phyloP scores from a whole-genome alignment of 2,113 vertebrate species.

The Telmatochromis bifrenatus region DNA sequence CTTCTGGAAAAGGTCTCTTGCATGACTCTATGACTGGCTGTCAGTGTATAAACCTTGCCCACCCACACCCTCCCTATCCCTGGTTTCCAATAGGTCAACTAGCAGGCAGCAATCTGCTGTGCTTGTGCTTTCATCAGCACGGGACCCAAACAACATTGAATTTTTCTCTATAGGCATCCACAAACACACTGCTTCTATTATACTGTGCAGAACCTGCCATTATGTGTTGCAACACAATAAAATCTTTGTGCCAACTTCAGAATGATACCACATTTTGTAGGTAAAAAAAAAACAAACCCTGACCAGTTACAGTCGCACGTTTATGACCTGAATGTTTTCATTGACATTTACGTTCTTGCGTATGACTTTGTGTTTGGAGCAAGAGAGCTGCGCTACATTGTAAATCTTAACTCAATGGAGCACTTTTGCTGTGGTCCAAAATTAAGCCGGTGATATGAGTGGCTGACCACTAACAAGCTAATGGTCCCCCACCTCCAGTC shows the following conservation, averaged over 20 bases:
- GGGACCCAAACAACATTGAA: conserved; percentile 56
- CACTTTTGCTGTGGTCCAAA: not conserved
- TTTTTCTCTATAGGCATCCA: conserved; percentile 54
- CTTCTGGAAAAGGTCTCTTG: conserved; percentile 51
- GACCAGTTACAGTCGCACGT: not conserved
- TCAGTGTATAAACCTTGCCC: conserved; percentile 28
- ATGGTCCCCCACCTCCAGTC: not conserved
- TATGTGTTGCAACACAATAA: conserved; percentile 55
- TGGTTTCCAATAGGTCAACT: conserved; percentile 57
- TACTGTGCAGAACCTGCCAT: conserved; percentile 43
- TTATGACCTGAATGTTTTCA: not conserved
- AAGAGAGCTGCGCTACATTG: not conserved
- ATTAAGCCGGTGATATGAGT: conserved; percentile 15
- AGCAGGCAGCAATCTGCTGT: conserved; percentile 63
- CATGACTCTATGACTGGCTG: conserved; percentile 63
- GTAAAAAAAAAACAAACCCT: not conserved
- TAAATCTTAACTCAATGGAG: not conserved
- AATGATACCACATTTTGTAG: conserved; percentile 19
- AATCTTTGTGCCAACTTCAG: conserved; percentile 35
- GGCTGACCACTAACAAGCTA: conserved; percentile 44
- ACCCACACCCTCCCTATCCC: not conserved
- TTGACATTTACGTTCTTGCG: not conserved
- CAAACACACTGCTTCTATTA: conserved; percentile 69
- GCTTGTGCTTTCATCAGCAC: conserved; percentile 64
- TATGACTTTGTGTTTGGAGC: not conserved